Conservation (phyloP, 2,797 vertebrate genomes). For the Hemitrygon akajei region DNA sequence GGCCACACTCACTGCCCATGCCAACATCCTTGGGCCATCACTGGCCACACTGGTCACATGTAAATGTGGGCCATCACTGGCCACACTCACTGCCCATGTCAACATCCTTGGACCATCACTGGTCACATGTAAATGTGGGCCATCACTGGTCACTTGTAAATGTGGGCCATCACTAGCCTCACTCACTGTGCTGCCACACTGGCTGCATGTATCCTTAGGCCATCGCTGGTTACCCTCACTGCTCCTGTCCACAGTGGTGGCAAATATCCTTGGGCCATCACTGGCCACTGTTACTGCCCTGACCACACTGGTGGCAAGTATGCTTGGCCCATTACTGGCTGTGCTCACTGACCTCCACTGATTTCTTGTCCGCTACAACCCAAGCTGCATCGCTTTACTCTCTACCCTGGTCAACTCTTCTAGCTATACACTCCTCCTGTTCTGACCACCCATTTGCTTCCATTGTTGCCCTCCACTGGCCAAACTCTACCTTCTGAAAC, state of each 20-base stretch:
- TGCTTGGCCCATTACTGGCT: background rate
- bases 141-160: no score
- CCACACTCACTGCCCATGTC: no score
- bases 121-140: no score
- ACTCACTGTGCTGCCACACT: background rate
- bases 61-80: no score
- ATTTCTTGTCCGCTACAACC: background rate
- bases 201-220: background rate
- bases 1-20: no score
- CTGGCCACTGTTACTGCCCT: no score
- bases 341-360: background rate
- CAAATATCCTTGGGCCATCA: no score
- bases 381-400: background rate
- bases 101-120: no score
- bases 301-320: background rate
- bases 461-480: background rate
- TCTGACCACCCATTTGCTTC: background rate
- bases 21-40: background rate
- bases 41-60: no score
- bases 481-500: background rate
- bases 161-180: no score
- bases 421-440: background rate
- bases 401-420: background rate
- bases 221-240: background rate
- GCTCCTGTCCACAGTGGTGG: no score